A percentile compares a stretch with the other conserved stretches of the same genome.
Conservation (phyloP, 1,140 invertebrate species). For the Aricia agestis region DNA sequence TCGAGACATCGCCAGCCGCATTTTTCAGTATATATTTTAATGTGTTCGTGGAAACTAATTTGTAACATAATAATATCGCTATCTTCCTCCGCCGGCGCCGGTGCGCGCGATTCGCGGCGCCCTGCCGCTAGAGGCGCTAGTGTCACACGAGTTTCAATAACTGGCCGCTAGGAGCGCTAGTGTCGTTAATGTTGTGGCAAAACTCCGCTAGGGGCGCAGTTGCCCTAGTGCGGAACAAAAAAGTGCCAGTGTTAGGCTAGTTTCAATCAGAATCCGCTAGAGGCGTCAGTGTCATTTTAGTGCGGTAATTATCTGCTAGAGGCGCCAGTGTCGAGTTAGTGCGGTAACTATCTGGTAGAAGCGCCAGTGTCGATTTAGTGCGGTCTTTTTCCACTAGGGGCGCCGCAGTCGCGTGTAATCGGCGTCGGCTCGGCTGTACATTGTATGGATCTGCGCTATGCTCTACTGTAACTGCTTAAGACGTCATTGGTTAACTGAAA, state of each 20-base stretch:
- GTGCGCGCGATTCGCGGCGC: constrained; percentile 10
- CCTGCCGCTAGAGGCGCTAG: not conserved
- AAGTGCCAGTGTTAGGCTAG: too few relatives aligned
- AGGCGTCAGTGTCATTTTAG: not conserved
- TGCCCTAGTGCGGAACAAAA: too few relatives aligned
- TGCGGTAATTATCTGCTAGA: not conserved
- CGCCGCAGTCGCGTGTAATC: not conserved
- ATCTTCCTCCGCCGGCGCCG: constrained; percentile 14
- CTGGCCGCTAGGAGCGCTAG: not conserved
- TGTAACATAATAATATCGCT: constrained; percentile 35
- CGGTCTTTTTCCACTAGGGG: constrained; percentile 21
- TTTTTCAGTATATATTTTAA: constrained; percentile 31
- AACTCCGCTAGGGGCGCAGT: too few relatives aligned
- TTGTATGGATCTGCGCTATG: constrained; percentile 37
- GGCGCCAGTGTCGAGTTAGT: not conserved
- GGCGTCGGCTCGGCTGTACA: constrained; percentile 30
- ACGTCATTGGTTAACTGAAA: constrained; percentile 44
- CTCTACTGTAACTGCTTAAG: constrained; percentile 41
- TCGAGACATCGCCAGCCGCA: constrained; percentile 17
- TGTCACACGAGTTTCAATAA: too few relatives aligned
- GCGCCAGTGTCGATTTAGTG: constrained; percentile 21
- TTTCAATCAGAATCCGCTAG: too few relatives aligned
- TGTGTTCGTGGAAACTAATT: constrained; percentile 37
- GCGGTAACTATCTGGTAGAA: not conserved
- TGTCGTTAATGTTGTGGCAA: not conserved